Conservation (phyloP, 2,888 invertebrate genomes). For the Proisotoma minuta region DNA sequence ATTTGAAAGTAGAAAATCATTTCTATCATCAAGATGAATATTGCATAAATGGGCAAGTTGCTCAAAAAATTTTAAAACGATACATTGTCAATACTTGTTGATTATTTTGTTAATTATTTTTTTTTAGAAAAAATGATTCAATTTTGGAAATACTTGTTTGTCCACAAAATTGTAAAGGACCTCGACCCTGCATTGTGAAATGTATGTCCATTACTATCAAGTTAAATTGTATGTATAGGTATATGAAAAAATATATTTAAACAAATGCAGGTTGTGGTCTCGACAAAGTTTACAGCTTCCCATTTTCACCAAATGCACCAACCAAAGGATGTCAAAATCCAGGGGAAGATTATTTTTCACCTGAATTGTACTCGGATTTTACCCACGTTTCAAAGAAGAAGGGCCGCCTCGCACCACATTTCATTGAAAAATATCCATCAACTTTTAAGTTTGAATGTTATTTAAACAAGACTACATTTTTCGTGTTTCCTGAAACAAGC, state of each 20-base stretch:
- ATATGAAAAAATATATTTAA: background rate
- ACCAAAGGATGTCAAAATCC: constrained; percentile 18
- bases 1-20: constrained; percentile 20
- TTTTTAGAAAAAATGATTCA: constrained; percentile 23
- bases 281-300: constrained; percentile 30
- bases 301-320: background rate
- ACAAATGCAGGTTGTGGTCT: no score
- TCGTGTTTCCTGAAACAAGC: constrained; percentile 15
- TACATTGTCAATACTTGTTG: no score
- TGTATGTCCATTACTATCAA: constrained; percentile 1
- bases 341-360: constrained; percentile 4
- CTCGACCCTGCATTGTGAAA: constrained; percentile 28
- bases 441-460: constrained; percentile 23
- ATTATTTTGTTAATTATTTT: no score
- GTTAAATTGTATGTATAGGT: background rate
- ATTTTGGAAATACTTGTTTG: constrained; percentile 22
- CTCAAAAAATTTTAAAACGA: background rate
- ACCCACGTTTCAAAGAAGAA: no score
- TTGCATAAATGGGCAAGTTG: constrained; percentile 28
- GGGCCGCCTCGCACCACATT: constrained; percentile 15
- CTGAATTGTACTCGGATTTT: background rate
- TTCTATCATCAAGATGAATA: constrained; percentile 27
- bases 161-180: constrained; percentile 22
- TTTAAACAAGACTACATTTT: constrained; percentile 12
- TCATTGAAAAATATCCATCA: constrained; percentile 23